phyloP scores from a whole-genome alignment of 2,888 invertebrate genomes.

The Odontocolon sp. region DNA sequence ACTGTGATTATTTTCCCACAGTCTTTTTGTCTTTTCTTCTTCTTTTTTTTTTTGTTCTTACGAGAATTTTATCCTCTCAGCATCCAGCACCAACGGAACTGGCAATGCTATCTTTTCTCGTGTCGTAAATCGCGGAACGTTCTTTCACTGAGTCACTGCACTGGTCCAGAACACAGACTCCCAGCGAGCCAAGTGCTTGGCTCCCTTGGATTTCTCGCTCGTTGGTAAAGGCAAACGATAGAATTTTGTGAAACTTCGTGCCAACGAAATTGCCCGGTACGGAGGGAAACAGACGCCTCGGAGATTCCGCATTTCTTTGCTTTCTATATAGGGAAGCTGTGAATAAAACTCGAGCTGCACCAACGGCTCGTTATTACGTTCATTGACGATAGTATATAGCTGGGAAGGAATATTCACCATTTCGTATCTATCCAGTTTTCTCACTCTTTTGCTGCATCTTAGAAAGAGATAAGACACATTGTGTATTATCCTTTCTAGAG shows the following conservation, averaged over 20 bases:
- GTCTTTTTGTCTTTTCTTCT: background rate
- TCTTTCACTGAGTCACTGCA: slow-evolving; percentile 46
- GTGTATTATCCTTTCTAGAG: background rate
- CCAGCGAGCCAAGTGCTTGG: slow-evolving; percentile 34
- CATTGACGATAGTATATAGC: background rate
- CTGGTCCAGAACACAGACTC: slow-evolving; percentile 14
- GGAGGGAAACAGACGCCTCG: slow-evolving; percentile 4
- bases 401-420: background rate
- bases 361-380: background rate
- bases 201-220: background rate
- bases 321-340: background rate
- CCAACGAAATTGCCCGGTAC: slow-evolving; percentile 39
- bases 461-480: background rate
- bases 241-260: slow-evolving; percentile 41
- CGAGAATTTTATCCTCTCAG: slow-evolving; percentile 32
- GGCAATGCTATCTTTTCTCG: slow-evolving; percentile 15
- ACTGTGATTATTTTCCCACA: slow-evolving; percentile 30
- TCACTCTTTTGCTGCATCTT: background rate
- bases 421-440: no score
- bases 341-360: background rate
- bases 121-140: slow-evolving; percentile 55
- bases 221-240: slow-evolving; percentile 16
- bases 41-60: background rate
- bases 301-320: slow-evolving; percentile 1
- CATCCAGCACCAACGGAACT: slow-evolving; percentile 22